Base-by-base conservation (phyloP, 2,888 invertebrate genomes). In the Rosalia funebris region DNA sequence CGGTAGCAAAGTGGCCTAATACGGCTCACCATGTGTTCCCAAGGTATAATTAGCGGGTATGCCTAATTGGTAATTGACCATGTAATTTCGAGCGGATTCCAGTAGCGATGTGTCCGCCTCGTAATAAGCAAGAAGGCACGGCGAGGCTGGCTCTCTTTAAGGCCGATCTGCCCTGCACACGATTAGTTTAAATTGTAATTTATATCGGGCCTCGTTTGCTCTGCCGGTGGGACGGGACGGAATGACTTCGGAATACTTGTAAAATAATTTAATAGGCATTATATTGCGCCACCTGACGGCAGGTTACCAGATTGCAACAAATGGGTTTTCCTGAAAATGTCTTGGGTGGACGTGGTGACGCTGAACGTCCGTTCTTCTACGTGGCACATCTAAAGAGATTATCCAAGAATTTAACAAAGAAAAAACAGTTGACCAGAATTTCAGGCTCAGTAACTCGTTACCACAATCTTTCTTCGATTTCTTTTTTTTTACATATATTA, bases 51-150 rank as follows among this genome's bases (percentile, higher is more conserved):
- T 73, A 72, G 71, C 74, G 71, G 75, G 71, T 71, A 73, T 67
- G 67, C 70, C 73, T 76, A 75, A 77, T 77, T 76, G 76, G 75
- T 75, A 75, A 76, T 74, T 69, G 73, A 72, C 67, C 71, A 68
- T 72, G 71, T 74, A 75, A 76, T 74, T 70, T 64, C 69, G 71
- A 68, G 69, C 69, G 68, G 65, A 73, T 70, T 72, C 70, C 75
- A 69, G 75, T 74, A 75, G 74, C 74, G 48, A 53, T 47, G 61
- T 65, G 57, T 58, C 71, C 73, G 73, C 75, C 73, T 70, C 59
- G 57, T 64, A 66, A 69, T 69, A 66, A 68, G 57, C 36, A 25
- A 14, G 34, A 25, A 17, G 17, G 47, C 53, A 36, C 62, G 53
- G 44, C 60, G 46, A 59, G 57, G 16, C 57, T 16, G 57, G 58